Percentiles rank a stretch among this genome's conserved stretches.
These are phyloP conservation scores for Halichondria panicea DNA, from an alignment of 37 sponge, comb jelly and placozoan species.

Conservation along the genomic window DNA sequence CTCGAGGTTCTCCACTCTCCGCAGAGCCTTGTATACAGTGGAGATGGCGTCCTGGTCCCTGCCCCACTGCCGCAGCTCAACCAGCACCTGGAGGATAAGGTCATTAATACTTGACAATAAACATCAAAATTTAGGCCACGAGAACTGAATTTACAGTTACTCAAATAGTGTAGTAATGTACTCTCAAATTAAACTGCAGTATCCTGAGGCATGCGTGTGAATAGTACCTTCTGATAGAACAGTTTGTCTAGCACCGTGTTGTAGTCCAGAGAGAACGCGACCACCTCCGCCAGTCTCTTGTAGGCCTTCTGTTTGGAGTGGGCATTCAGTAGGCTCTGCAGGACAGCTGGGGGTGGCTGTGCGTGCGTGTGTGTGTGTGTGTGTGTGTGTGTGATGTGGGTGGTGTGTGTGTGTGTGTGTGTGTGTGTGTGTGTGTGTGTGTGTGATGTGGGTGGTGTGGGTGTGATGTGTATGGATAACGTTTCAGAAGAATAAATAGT, in stretches of 20 bases:
- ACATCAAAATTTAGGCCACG: no score
- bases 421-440: background rate
- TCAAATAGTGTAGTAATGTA: no score
- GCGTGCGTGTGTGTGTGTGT: background rate
- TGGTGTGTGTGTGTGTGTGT: no score
- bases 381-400: no score
- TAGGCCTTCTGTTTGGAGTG: constrained; percentile 18
- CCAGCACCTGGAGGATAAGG: no score
- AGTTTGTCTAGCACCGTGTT: constrained; percentile 5
- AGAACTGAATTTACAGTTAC: no score
- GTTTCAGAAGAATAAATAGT: no score
- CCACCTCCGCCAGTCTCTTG: constrained; percentile 18
- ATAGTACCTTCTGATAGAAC: constrained; percentile 37
- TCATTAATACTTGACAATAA: no score
- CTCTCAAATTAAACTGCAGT: no score
- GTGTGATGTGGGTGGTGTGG: background rate
- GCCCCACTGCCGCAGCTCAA: constrained; percentile 33
- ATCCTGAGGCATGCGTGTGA: no score
- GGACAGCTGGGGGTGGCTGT: constrained; percentile 15
- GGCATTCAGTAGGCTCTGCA: constrained; percentile 2
- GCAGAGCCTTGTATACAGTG: constrained; percentile 4
- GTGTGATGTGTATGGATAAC: no score
- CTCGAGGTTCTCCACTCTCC: constrained; percentile 4
- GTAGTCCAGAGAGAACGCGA: constrained; percentile 7
- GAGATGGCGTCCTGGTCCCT: constrained; percentile 35